Evolutionary conservation across 2,797 vertebrate genomes (phyloP).

Genomic region (Tapera naevia): DNA sequence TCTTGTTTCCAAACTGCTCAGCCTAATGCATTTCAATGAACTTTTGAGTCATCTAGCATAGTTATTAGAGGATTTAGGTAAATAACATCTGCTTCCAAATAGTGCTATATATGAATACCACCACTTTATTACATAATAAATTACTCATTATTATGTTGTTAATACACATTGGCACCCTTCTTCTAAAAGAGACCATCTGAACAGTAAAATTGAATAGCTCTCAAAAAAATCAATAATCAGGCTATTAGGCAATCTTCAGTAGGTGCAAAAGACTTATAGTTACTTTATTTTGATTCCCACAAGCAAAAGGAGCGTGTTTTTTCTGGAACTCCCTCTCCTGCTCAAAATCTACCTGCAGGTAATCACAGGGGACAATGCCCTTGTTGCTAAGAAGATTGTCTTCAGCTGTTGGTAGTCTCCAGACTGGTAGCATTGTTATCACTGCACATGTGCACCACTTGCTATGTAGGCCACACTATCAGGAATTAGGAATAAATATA

Average conservation of each 20-base stretch:
- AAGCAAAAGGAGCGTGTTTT: neutral
- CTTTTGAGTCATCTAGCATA: neutral
- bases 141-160: slow-evolving; percentile 3
- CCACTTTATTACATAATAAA: slow-evolving; percentile 1
- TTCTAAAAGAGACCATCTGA: neutral
- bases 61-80: slow-evolving; percentile 21
- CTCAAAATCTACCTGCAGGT: neutral
- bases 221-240: neutral
- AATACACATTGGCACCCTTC: neutral
- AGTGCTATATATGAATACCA: neutral
- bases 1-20: neutral
- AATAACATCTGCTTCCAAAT: slow-evolving; percentile 35
- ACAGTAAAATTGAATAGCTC: neutral
- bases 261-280: neutral
- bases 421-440: neutral
- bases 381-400: slow-evolving; percentile 35
- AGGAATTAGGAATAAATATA: slow-evolving; percentile 6
- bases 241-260: neutral
- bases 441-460: slow-evolving; percentile 5
- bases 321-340: neutral
- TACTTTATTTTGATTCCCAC: neutral
- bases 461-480: neutral
- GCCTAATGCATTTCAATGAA: slow-evolving; percentile 18
- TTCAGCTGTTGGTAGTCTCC: neutral
- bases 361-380: neutral